Evolutionary conservation across 2,888 invertebrate species (phyloP), one percentile per base, ranked within the genome.

Genomic region (Palloptera scutellata): DNA sequence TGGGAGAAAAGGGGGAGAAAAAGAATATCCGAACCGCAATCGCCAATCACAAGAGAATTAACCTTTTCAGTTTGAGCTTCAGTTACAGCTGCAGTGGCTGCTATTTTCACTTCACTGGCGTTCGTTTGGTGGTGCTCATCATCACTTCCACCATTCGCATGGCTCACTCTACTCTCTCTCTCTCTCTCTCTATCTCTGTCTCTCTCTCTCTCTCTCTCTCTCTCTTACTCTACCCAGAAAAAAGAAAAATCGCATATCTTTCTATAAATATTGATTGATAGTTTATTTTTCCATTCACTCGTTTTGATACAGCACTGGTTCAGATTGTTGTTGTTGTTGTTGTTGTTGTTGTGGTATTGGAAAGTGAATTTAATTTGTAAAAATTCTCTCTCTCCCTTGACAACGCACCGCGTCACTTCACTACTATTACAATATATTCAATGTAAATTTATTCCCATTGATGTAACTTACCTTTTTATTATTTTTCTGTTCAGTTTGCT

Each of bases 301-400:
- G 19, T 53, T 53, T 17, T 53, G 53, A 3, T 53, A 6, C 17
- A n/a, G n/a, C n/a, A n/a, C n/a, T n/a, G n/a, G n/a, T n/a, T n/a
- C n/a, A n/a, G n/a, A n/a, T n/a, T 53, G 11, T 45, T 61, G 13
- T 45, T 17, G 8, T 48, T 48, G 57, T 55, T 48, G 11, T 62
- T 62, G 57, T 30, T 53, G 42, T 53, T 19, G 51, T 12, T 51
- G 3, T 48, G 2, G 8, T 48, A 48, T 48, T 12, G 12, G 54
- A 54, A 15, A 54, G 54, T 54, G 54, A 54, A 54, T 61, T 61
- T 51, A 52, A 30, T 61, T 52, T 52, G 42, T 15, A 48, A 15
- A 48, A 48, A 48, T 48, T 15, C n/a, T 11, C 48, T 54, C 10
- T 20, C 17, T 5, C 30, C 30, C 30, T 30, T 6, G 3, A 30